Evolutionary conservation across 2,797 vertebrate species (phyloP).

Genomic region (Gymnoscopelus microlampas): DNA sequence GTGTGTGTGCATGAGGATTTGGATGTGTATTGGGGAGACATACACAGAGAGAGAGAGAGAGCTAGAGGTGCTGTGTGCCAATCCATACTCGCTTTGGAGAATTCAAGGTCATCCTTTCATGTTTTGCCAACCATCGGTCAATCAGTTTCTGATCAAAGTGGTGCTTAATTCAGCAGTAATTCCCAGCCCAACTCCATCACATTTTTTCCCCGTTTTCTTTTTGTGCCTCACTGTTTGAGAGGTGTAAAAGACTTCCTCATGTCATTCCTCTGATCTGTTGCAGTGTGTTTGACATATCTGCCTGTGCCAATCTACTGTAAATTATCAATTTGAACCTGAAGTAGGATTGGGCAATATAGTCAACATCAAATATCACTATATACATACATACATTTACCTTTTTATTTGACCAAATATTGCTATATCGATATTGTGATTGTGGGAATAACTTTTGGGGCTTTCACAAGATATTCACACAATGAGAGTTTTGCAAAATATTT

Average conservation of each 20-base stretch:
- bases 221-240: constrained; percentile 52
- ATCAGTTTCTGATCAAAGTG: constrained; percentile 82
- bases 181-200: constrained; percentile 68
- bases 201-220: constrained; percentile 20
- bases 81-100: constrained; percentile 76
- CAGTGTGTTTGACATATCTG: constrained; percentile 58
- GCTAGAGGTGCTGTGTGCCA: constrained; percentile 61
- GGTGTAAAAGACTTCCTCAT: constrained; percentile 52
- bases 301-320: constrained; percentile 49
- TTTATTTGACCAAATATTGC: too few species aligned
- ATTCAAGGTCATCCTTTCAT: constrained; percentile 85
- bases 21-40: constrained; percentile 11
- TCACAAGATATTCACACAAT: too few species aligned
- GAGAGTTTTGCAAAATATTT: too few species aligned
- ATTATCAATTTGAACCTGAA: too few species aligned
- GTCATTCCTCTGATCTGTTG: constrained; percentile 63
- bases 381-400: too few species aligned
- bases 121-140: constrained; percentile 81
- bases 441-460: too few species aligned
- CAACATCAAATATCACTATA: too few species aligned
- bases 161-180: constrained; percentile 82
- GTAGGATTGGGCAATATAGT: too few species aligned
- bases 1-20: constrained; percentile 15
- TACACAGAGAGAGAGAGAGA: constrained; percentile 25
- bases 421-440: too few species aligned